These are phyloP conservation scores for Netelia fuscicornis DNA, from an alignment of 2,888 invertebrate species.

Conservation along the genomic window DNA sequence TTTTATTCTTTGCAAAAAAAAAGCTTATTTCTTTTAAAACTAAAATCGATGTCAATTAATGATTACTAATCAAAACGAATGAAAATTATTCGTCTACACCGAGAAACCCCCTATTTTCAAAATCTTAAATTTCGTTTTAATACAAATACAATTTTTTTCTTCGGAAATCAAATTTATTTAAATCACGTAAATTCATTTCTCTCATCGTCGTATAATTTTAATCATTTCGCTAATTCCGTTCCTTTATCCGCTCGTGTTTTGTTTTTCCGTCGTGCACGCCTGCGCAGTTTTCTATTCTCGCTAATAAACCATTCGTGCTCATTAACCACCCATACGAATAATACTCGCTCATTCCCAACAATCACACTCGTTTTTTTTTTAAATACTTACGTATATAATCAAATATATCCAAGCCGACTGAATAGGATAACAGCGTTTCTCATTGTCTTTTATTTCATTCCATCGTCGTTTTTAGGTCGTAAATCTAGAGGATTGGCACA, in stretches of 20 bases:
- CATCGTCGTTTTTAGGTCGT: conserved; percentile 76
- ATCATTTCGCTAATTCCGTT: conserved; percentile 12
- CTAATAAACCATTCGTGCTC: conserved; percentile 3
- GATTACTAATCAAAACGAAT: no score
- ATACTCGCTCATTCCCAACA: conserved; percentile 42
- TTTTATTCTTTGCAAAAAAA: no score
- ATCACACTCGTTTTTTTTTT: conserved; percentile 50
- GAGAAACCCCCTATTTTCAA: no score
- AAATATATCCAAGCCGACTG: conserved; percentile 80
- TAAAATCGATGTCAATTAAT: no score
- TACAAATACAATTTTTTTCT: no score
- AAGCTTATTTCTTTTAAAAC: no score
- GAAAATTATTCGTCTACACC: no score
- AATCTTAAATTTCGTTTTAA: no score
- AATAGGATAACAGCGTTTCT: conserved; percentile 78
- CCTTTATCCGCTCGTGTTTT: neutral
- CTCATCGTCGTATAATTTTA: conserved; percentile 2
- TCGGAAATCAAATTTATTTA: neutral
- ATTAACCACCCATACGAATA: conserved; percentile 30
- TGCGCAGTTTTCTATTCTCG: conserved; percentile 16
- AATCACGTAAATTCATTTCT: conserved; percentile 6
- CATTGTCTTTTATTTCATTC: conserved; percentile 68
- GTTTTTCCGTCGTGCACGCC: conserved; percentile 25
- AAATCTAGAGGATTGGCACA: conserved; percentile 81
- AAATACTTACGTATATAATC: conserved; percentile 76